These are phyloP conservation scores for Saccostrea cuccullata DNA, from an alignment of 1,140 invertebrate genomes.

Conservation along the genomic window DNA sequence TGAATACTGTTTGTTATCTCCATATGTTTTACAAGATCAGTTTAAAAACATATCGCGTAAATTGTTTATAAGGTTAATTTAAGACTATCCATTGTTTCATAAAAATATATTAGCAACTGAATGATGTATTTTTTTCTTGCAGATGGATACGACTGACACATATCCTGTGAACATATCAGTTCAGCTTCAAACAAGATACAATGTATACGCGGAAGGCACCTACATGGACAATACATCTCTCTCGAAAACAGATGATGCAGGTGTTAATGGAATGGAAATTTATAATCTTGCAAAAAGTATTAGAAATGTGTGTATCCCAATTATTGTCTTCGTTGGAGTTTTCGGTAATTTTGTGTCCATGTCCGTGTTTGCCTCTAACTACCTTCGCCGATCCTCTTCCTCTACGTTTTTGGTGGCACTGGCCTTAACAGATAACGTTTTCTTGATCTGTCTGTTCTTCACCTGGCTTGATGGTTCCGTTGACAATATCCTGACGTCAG, in stretches of 20 bases:
- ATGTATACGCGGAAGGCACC: background rate
- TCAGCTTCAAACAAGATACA: background rate
- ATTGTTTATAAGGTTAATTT: too few relatives aligned
- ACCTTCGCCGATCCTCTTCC: conserved; percentile 75
- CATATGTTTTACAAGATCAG: too few relatives aligned
- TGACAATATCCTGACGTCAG: conserved; percentile 74
- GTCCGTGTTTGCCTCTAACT: conserved; percentile 47
- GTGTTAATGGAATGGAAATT: conserved; percentile 6
- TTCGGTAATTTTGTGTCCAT: conserved; percentile 50
- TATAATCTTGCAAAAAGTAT: conserved; percentile 4
- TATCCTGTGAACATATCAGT: background rate
- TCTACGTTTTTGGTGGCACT: conserved; percentile 82
- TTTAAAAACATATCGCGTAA: too few relatives aligned
- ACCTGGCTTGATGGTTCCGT: conserved; percentile 82
- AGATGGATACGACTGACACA: background rate
- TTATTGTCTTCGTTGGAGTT: conserved; percentile 49
- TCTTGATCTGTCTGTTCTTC: conserved; percentile 79
- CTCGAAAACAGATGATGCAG: background rate
- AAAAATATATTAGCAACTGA: too few relatives aligned
- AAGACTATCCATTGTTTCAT: too few relatives aligned
- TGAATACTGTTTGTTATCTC: too few relatives aligned
- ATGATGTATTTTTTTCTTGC: background rate
- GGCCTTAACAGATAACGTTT: conserved; percentile 81
- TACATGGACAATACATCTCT: background rate
- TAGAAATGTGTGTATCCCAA: conserved; percentile 38